Evolutionary conservation across 2,888 invertebrate species (phyloP).

Genomic region (Loripinus fragilis): DNA sequence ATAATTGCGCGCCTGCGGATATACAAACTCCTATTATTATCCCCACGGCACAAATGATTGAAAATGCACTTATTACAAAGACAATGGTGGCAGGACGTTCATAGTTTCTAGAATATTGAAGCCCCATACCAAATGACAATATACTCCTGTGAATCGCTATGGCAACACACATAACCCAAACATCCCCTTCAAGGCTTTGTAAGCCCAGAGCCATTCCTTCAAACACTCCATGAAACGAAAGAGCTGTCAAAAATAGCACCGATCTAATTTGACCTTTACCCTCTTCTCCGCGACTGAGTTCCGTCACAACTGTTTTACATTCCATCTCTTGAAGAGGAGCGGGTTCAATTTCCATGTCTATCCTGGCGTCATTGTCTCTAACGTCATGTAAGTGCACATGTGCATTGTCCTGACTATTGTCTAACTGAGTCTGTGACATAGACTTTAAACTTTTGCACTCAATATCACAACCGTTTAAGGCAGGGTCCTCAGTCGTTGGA

Average conservation of each 20-base stretch:
- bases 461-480: conserved; percentile 52
- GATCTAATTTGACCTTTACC: conserved; percentile 74
- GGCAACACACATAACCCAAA: conserved; percentile 77
- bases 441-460: conserved; percentile 61
- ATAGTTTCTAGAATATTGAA: conserved; percentile 73
- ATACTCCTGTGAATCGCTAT: conserved; percentile 75
- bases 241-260: conserved; percentile 73
- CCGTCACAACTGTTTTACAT: conserved; percentile 74
- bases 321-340: conserved; percentile 69
- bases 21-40: conserved; percentile 75
- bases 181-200: conserved; percentile 73
- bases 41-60: conserved; percentile 74
- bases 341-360: conserved; percentile 63
- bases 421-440: conserved; percentile 4
- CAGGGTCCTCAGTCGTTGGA: conserved; percentile 52
- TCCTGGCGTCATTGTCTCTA: conserved; percentile 23
- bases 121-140: conserved; percentile 75
- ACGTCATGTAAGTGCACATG: conserved; percentile 31
- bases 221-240: conserved; percentile 79
- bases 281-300: conserved; percentile 71
- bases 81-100: conserved; percentile 74
- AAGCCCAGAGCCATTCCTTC: conserved; percentile 78
- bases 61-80: conserved; percentile 70
- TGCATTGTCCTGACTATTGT: conserved; percentile 30
- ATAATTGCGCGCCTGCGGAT: conserved; percentile 76